Base-by-base conservation (phyloP, 2,113 vertebrate species). In the Sylvietta virens region DNA sequence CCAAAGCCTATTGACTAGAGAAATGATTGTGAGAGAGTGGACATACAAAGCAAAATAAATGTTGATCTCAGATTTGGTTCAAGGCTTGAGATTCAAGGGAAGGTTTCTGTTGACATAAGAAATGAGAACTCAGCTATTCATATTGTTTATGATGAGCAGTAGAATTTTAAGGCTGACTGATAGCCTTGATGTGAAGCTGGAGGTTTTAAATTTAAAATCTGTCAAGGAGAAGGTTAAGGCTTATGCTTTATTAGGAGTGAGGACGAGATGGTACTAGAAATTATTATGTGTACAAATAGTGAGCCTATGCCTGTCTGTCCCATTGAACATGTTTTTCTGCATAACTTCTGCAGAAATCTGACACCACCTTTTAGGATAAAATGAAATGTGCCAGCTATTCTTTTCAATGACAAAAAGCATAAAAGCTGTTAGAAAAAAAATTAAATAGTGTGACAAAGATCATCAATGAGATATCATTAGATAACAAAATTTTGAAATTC, bases 181-280 rank as follows among this genome's bases (percentile, higher is more conserved):
- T 91, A 93, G 12, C 62, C 92, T 95, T 94, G 91, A 40, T 11
- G 8, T 54, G 65, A 89, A 87, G 50, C 18, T 56, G 50, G 42
- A 88, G 28, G 27, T 78, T 70, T 92, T 80, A 92, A 83, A 96
- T 97, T 92, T 95, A 77, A 92, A 92, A 84, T 48, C 57, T 96
- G 86, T 82, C 93, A 95, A 61, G 56, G 22, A 67, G 83, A 95
- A 91, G 72, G 85, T 94, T 94, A 90, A 96, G 79, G n/a, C 40
- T 86, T 89, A 60, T 78, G 40, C 18, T 93, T 91, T 96, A 94
- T 96, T 74, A 71, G 22, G 78, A 92, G 15, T 40, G 60, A 76
- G 27, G 65, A 86, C 42, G 54, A 60, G 74, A 82, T n/a, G 24
- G 39, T 67, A n/a, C 53, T 70, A 40, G 65, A 79, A 80, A 86